A percentile compares a stretch with the other conserved stretches of the same genome.
Conservation (phyloP, 2,797 vertebrate genomes). For the Arctocebus calabarensis region DNA sequence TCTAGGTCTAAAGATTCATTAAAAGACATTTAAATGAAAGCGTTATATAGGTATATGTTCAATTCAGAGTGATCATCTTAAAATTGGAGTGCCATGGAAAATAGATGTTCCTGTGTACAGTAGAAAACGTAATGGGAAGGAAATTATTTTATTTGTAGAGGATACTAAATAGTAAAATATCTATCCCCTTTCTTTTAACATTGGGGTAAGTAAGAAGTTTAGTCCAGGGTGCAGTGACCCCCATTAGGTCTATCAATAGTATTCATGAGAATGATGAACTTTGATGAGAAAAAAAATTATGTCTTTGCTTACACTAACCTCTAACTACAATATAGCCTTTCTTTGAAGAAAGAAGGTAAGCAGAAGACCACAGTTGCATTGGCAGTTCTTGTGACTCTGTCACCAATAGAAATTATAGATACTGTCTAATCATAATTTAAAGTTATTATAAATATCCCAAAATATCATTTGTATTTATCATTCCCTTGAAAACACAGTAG, state of each 20-base stretch:
- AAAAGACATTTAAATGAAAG: slow-evolving; percentile 79
- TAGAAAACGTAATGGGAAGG: neutral
- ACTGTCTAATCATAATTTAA: neutral
- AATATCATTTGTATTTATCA: neutral
- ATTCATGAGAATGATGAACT: neutral
- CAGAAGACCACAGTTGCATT: neutral
- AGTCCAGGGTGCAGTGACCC: neutral
- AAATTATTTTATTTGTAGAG: slow-evolving; percentile 43
- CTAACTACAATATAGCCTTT: slow-evolving; percentile 5
- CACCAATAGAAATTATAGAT: neutral
- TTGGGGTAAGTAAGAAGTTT: neutral
- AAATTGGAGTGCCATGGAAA: slow-evolving; percentile 68
- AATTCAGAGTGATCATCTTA: slow-evolving; percentile 68
- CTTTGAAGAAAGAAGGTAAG: neutral
- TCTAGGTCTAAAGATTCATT: slow-evolving; percentile 80
- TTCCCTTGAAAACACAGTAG: slow-evolving; percentile 34
- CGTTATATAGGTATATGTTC: slow-evolving; percentile 58
- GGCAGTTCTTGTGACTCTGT: neutral
- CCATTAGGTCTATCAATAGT: neutral
- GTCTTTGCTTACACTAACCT: neutral
- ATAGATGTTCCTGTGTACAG: slow-evolving; percentile 55
- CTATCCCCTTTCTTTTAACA: slow-evolving; percentile 2
- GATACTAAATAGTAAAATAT: slow-evolving; percentile 70
- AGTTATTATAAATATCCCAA: neutral
- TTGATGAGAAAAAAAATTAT: neutral